These are phyloP conservation scores for Coreius guichenoti DNA, from an alignment of 2,797 vertebrate genomes.

Conservation along the genomic window DNA sequence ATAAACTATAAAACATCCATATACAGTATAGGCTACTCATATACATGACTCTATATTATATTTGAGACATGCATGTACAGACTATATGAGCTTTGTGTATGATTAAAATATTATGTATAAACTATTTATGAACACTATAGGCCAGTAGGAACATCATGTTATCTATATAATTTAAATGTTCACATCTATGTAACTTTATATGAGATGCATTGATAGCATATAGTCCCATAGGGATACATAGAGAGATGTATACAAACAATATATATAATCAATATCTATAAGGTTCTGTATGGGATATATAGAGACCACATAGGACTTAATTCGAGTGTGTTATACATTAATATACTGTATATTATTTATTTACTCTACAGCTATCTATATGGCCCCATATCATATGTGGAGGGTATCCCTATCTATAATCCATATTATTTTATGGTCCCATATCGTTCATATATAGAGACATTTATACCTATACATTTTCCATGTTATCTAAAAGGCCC, in stretches of 20 bases:
- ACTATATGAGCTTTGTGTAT: neutral
- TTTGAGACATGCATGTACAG: neutral
- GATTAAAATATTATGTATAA: neutral
- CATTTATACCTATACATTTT: neutral
- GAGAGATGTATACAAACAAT: neutral
- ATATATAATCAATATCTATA: neutral
- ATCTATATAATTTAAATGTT: neutral
- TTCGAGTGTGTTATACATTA: neutral
- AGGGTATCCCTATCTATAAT: neutral
- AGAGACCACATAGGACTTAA: neutral
- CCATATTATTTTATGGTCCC: neutral
- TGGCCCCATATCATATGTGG: neutral
- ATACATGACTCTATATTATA: neutral
- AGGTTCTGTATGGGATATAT: neutral
- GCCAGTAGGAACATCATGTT: neutral
- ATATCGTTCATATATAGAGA: neutral
- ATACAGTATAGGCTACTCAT: neutral
- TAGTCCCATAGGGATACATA: neutral
- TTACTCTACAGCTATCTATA: neutral
- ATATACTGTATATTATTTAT: neutral
- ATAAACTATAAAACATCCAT: neutral
- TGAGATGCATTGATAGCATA: neutral
- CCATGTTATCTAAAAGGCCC: neutral
- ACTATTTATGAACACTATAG: neutral
- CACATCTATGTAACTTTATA: neutral